Evolutionary conservation across 2,888 invertebrate genomes (phyloP), one percentile per base, ranked within the genome.

Genomic region (Drosophila austrosaltans): DNA sequence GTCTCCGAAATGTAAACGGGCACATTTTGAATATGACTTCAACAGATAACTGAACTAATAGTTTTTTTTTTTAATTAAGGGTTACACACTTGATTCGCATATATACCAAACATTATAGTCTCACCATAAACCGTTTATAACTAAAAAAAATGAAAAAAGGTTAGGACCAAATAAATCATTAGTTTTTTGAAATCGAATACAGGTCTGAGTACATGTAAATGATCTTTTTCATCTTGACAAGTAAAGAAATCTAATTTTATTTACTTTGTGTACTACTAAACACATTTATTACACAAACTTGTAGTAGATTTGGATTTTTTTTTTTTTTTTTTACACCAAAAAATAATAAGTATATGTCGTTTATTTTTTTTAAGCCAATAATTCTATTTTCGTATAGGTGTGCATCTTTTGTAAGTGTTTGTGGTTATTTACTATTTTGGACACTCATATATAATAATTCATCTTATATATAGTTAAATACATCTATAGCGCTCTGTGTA

Each of bases 251-350:
- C 10, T 48, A 25, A 25, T 12, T 48, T 44, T 48, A 4, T 25
- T 10, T 54, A 36, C 10, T 54, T 30, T 54, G n/a, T 54, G 30
- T 54, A 30, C 20, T 39, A 7, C 8, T 16, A 36, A 39, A 57
- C 57, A 57, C 39, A 57, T 57, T 57, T 57, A 57, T 57, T 57
- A 57, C 57, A 57, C 22, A 57, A 54, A 54, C 30, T 39, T 36
- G 32, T 39, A 57, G 12, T 57, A 20, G 36, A 57, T 57, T 57
- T 16, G 22, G 53, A 25, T 53, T 53, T 16, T 12, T 6, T 53
- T 10, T n/a, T n/a, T 28, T 20, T 36, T 57, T 39, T 16, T 57
- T 36, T 36, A 57, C 36, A 36, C 36, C 22, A 16, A 16, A 57
- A 56, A 57, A 57, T 56, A 16, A 20, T 56, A 20, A 10, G 20